Evolutionary conservation across 1,140 invertebrate genomes (phyloP), one percentile per base, ranked within the genome.

Genomic region (Heterodera schachtii): DNA sequence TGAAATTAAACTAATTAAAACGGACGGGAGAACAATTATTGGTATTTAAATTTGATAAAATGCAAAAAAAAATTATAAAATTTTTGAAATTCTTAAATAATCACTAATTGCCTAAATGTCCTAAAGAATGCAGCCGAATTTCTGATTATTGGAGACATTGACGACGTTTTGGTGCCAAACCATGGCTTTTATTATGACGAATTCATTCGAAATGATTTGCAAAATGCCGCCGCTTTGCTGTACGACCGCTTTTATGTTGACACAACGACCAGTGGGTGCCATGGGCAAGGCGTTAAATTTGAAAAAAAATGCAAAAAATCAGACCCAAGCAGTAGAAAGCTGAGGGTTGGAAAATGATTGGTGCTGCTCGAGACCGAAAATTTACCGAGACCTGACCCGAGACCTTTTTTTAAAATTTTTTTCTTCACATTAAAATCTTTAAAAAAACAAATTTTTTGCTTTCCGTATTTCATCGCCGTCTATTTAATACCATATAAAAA

Each of bases 131-230:
- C 86, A 13, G 86, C 85, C 11, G 81, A 87, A 41, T 87, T 84
- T 52, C 74, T 87, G 5, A 84, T 87, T 3, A 81, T 87, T 52
- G 77, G 79, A 1, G 86, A 87, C 81, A 80, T 86, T 49, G 86
- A 87, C 70, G 86, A 87, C 46, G 70, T 87, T 44, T 64, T 87
- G 47, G 71, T 87, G 46, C 86, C 86, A 9, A 83, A 81, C n/a
- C 67, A 69, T 43, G 41, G n/a, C 31, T 31, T 83, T 83, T 78
- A 67, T 83, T 67, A 76, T 80, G 31, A 85, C 60, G 31, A 77
- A 64, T 19, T 79, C n/a, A n/a, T 79, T 9, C 46, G n/a, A 41
- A 21, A 79, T n/a, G 43, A 74, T 41, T 6, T 11, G 6, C 49
- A 52, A 52, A 52, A 11, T 52, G 49, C 49, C 11, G 49, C 49